Percentiles rank a stretch among this genome's conserved stretches.
Evolutionary conservation across 2,113 vertebrate species (phyloP).

Genomic region (Hypocryptadius cinnamomeus): DNA sequence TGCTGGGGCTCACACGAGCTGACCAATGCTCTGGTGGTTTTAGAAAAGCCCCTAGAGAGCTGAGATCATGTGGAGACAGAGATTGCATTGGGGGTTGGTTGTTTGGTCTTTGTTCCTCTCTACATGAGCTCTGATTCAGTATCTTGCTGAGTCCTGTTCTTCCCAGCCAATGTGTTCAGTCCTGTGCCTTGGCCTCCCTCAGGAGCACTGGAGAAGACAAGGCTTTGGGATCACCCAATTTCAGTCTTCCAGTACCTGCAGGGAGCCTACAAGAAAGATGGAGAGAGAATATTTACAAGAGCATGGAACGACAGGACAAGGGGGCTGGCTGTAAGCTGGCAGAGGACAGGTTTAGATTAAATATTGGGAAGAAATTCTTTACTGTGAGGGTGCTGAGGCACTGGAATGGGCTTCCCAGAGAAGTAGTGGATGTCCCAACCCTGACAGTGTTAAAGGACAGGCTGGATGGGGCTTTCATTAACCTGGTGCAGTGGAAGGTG

Average conservation of each 20-base stretch:
- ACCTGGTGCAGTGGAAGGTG: not conserved
- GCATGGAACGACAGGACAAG: accelerated
- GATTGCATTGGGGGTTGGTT: not conserved
- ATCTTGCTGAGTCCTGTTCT: not conserved
- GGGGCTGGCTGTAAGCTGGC: not conserved
- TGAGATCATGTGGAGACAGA: not conserved
- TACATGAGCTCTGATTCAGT: not conserved
- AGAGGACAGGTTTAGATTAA: not conserved
- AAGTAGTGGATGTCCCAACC: not conserved
- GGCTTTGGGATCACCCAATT: not conserved
- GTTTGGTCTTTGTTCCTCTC: not conserved
- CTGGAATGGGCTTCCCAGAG: not conserved
- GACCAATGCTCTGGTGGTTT: not conserved
- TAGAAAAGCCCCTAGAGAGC: not conserved
- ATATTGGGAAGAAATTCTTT: not conserved
- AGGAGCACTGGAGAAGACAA: not conserved
- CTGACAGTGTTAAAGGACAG: not conserved
- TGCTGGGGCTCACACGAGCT: not conserved
- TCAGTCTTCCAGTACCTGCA: not conserved
- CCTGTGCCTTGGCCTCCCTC: not conserved
- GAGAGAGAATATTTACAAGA: not conserved
- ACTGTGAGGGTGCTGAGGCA: not conserved
- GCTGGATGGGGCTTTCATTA: not conserved
- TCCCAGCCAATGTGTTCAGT: not conserved
- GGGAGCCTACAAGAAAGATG: not conserved